Conservation (phyloP, 2,888 invertebrate genomes). For the Plutella xylostella region DNA sequence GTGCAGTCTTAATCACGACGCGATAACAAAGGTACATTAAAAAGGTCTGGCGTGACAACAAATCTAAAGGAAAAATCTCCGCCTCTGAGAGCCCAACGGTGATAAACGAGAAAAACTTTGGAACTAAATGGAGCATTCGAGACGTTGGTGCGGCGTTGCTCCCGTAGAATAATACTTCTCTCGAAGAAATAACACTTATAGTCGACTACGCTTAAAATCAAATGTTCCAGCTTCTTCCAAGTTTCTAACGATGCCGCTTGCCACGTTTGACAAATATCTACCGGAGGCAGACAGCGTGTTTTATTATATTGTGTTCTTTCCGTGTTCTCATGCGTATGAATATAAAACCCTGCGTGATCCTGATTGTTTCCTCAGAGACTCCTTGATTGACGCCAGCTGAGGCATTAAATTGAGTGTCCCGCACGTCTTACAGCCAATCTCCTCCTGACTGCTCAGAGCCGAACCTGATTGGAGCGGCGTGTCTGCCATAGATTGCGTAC, state of each 20-base stretch:
- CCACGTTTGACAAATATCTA: slow-evolving; percentile 5
- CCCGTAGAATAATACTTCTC: slow-evolving; percentile 68
- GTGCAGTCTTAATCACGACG: slow-evolving; percentile 54
- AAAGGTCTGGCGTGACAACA: slow-evolving; percentile 71
- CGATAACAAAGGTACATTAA: slow-evolving; percentile 67
- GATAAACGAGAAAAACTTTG: slow-evolving; percentile 71
- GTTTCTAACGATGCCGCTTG: slow-evolving; percentile 31
- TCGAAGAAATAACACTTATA: slow-evolving; percentile 68
- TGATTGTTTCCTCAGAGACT: slow-evolving; percentile 8
- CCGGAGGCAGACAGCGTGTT: background rate
- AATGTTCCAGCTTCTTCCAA: slow-evolving; percentile 56
- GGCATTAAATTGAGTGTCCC: slow-evolving; percentile 18
- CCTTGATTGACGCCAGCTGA: slow-evolving; percentile 18
- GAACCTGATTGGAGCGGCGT: slow-evolving; percentile 3
- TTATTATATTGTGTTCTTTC: background rate
- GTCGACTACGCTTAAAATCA: slow-evolving; percentile 69
- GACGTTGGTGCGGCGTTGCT: slow-evolving; percentile 62
- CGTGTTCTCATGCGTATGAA: slow-evolving; percentile 1
- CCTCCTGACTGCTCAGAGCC: background rate
- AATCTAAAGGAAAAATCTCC: slow-evolving; percentile 71
- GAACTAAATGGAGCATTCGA: slow-evolving; percentile 70
- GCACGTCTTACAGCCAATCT: slow-evolving; percentile 5
- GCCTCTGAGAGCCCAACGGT: slow-evolving; percentile 67
- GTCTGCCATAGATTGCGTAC: too few relatives aligned
- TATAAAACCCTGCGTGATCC: background rate